Base-by-base conservation (phyloP, 1,140 invertebrate species). In the Nasonia giraulti region DNA sequence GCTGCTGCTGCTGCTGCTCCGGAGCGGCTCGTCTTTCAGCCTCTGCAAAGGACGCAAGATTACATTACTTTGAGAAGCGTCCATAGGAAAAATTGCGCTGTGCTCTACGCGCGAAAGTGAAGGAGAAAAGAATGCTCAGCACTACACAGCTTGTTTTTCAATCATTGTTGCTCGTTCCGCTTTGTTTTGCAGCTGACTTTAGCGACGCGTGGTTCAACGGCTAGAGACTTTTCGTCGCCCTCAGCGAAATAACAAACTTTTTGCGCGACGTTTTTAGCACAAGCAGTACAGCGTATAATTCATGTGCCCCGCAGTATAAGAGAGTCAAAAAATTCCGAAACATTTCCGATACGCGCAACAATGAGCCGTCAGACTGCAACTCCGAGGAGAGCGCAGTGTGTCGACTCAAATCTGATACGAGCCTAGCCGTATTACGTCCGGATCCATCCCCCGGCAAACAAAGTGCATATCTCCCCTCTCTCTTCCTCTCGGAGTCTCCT, bases 1-100 rank as follows among this genome's bases (percentile, higher is more conserved):
- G 88, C 86, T 90, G 88, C 50, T 90, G 88, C 50, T 80, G 85
- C 40, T 76, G 27, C 17, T 37, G 74, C 23, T 78, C 69, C 23
- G 37, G 20, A 0, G 17, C 10, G 4, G 23, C 55, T 74, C 84
- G 84, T n/a, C 84, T 50, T 12, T 85, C 84, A 33, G 84, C 71
- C 40, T 85, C 84, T 85, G 79, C 14, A 85, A 85, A 81, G 75
- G 50, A 85, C 55, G 37, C 44, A 68, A 66, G 20, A 40, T 84
- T 74, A 77, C 77, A 84, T 84, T 80, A 84, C 27, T 79, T 73
- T 69, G 17, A 27, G 50, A 80, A 37, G 73, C 17, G 7, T 31
- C 74, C 23, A 74, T 47, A 69, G 23, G 31, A 40, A 47, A 82
- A 27, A 62, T 74, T 11, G 6, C 55, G 23, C 33, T 12, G 11